phyloP scores from a whole-genome alignment of 35 echinoderm and acorn worm species.

The Heliocidaris tuberculata region DNA sequence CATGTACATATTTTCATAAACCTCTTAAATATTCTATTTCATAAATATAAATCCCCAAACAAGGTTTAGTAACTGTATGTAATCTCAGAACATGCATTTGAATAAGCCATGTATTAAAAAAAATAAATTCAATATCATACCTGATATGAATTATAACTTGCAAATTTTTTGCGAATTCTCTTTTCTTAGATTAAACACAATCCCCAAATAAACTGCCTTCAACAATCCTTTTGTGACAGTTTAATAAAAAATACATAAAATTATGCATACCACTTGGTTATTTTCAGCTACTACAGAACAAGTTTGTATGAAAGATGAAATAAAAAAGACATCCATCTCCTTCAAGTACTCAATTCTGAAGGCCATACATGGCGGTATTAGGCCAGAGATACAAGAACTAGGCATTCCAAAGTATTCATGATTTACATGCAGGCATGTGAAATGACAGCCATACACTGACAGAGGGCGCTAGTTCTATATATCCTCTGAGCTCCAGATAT shows the following conservation, averaged over 20 bases:
- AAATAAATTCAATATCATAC: neutral
- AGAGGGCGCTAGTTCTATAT: neutral
- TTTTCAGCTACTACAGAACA: neutral
- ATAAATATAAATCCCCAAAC: neutral
- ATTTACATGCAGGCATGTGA: neutral
- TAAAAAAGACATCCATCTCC: neutral
- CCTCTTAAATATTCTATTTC: neutral
- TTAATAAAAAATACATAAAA: neutral
- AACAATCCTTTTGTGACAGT: neutral
- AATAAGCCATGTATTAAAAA: neutral
- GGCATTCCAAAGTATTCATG: neutral
- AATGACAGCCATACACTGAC: neutral
- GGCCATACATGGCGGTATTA: neutral
- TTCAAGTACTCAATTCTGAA: neutral
- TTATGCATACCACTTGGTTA: neutral
- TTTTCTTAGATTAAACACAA: neutral
- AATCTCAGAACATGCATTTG: neutral
- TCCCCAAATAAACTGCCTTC: neutral
- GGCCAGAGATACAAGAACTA: neutral
- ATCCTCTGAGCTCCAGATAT: neutral
- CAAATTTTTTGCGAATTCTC: neutral
- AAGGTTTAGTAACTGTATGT: neutral
- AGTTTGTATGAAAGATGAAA: neutral
- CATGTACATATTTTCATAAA: neutral
- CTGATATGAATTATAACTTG: neutral